Percentiles rank a stretch among this genome's conserved stretches.
Evolutionary conservation across 2,113 vertebrate species (phyloP).

Genomic region (Limanda limanda): DNA sequence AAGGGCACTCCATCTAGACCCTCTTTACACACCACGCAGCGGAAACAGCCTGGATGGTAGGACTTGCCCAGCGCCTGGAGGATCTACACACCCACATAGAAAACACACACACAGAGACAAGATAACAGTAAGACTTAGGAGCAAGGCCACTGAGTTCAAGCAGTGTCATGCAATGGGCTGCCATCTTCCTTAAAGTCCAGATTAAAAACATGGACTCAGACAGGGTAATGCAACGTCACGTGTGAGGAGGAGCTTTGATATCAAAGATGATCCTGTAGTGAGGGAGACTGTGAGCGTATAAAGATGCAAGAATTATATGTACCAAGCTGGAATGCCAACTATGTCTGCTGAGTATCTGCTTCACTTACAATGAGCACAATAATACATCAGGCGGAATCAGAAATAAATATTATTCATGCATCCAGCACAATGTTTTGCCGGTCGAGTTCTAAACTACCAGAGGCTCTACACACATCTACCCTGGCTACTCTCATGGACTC

Average conservation of each 20-base stretch:
- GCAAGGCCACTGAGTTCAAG: constrained; percentile 1
- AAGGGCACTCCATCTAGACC: constrained; percentile 97
- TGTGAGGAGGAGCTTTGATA: background rate
- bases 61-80: constrained; percentile 97
- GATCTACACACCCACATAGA: constrained; percentile 83
- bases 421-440: background rate
- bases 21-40: constrained; percentile 96
- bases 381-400: background rate
- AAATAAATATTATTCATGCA: background rate
- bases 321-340: background rate
- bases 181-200: background rate
- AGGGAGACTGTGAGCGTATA: background rate
- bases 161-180: background rate
- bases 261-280: background rate
- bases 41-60: constrained; percentile 98
- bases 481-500: background rate
- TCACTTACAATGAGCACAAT: background rate
- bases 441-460: background rate
- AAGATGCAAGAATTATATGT: background rate
- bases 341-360: background rate
- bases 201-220: background rate
- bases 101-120: background rate
- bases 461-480: background rate
- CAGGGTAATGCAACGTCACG: background rate
- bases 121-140: constrained; percentile 10